phyloP scores from a whole-genome alignment of 2,888 invertebrate species.

The Phalera bucephala region DNA sequence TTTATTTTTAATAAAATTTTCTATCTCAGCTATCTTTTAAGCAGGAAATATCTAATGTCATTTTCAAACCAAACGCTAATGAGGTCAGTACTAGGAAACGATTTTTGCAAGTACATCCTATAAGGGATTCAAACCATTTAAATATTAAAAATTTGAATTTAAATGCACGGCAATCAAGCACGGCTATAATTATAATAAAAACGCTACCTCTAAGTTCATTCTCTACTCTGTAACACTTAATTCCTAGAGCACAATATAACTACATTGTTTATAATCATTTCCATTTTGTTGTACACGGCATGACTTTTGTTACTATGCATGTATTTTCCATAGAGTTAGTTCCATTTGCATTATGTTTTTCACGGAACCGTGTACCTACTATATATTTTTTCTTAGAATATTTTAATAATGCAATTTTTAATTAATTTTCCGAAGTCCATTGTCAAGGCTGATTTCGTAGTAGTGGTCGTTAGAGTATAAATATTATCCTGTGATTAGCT shows the following conservation, averaged over 20 bases:
- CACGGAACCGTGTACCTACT: constrained; percentile 42
- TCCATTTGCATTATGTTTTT: constrained; percentile 37
- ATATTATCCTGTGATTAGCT: no score
- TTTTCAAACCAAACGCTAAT: no score
- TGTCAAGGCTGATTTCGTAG: constrained; percentile 47
- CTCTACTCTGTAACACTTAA: constrained; percentile 44
- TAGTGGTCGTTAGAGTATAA: no score
- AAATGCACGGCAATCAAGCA: no score
- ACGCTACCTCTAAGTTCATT: constrained; percentile 41
- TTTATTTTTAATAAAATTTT: no score
- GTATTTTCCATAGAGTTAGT: constrained; percentile 44
- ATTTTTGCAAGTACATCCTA: no score
- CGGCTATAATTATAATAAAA: neutral
- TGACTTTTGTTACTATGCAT: constrained; percentile 44
- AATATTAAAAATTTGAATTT: no score
- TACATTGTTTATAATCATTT: constrained; percentile 45
- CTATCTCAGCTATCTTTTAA: no score
- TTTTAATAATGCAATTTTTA: constrained; percentile 13
- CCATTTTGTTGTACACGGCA: constrained; percentile 37
- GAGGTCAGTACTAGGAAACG: no score
- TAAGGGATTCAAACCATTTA: no score
- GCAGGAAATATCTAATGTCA: no score
- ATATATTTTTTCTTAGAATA: constrained; percentile 46
- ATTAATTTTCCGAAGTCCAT: constrained; percentile 35
- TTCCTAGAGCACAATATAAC: constrained; percentile 39